Percentiles rank a stretch among this genome's conserved stretches.
Conservation (phyloP, 2,888 invertebrate genomes). For the Lasiommata megera region DNA sequence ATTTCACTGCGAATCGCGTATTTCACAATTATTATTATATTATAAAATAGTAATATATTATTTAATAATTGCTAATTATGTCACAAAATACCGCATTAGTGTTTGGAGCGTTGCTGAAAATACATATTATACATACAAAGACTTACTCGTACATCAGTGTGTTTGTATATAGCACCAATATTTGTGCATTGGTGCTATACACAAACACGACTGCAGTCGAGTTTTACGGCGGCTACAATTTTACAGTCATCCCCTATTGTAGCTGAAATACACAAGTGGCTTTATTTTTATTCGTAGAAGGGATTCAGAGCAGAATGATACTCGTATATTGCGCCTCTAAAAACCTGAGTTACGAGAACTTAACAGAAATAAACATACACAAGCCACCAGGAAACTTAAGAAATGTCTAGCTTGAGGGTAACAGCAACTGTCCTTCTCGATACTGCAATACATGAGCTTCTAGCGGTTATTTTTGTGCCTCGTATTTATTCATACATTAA, state of each 20-base stretch:
- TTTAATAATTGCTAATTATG: conserved; percentile 50
- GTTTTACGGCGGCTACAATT: conserved; percentile 7
- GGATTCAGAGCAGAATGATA: conserved; percentile 17
- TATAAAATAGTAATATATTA: too few relatives aligned
- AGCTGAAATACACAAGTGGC: conserved; percentile 9
- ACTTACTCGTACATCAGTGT: too few relatives aligned
- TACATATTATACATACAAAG: too few relatives aligned
- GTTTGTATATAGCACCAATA: too few relatives aligned
- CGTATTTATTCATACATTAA: too few relatives aligned
- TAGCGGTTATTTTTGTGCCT: background rate
- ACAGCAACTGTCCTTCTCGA: conserved; percentile 55
- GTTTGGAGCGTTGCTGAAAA: too few relatives aligned
- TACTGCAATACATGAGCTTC: conserved; percentile 30
- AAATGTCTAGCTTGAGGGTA: conserved; percentile 57
- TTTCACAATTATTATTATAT: too few relatives aligned
- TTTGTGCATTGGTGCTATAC: too few relatives aligned
- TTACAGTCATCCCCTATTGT: conserved; percentile 14
- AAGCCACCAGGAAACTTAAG: conserved; percentile 56
- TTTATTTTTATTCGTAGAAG: conserved; percentile 11
- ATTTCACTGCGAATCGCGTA: conserved; percentile 42
- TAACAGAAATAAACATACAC: conserved; percentile 56
- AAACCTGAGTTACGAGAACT: conserved; percentile 47
- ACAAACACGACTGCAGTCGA: background rate
- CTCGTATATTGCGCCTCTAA: conserved; percentile 37
- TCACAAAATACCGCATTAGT: conserved; percentile 64